A percentile compares a stretch with the other conserved stretches of the same genome.
Conservation (phyloP, 1,140 invertebrate genomes). For the Drosophila simulans region DNA sequence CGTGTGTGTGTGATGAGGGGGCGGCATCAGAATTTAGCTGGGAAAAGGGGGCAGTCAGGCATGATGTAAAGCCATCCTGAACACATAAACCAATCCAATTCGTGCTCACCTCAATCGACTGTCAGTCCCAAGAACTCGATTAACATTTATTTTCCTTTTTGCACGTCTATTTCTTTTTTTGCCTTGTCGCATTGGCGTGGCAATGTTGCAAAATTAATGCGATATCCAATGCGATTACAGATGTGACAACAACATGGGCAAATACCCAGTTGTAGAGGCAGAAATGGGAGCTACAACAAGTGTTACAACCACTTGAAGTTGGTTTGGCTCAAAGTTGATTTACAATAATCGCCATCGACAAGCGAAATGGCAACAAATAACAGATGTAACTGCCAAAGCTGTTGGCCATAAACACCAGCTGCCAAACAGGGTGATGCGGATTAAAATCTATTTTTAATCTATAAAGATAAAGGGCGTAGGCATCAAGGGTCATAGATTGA, state of each 20-base stretch:
- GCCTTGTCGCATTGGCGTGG: slow-evolving; percentile 30
- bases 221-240: slow-evolving; percentile 54
- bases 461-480: not conserved
- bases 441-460: not conserved
- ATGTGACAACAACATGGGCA: slow-evolving; percentile 21
- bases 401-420: slow-evolving; percentile 45
- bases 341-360: slow-evolving; percentile 62
- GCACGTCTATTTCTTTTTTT: slow-evolving; percentile 1
- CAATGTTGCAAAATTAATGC: slow-evolving; percentile 67
- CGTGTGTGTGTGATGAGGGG: too few species aligned
- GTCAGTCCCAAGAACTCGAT: slow-evolving; percentile 42
- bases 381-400: slow-evolving; percentile 37
- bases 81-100: slow-evolving; percentile 35
- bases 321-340: slow-evolving; percentile 54
- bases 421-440: slow-evolving; percentile 28
- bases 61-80: slow-evolving; percentile 3
- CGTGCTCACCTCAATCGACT: slow-evolving; percentile 37
- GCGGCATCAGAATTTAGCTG: not conserved
- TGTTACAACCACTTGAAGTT: slow-evolving; percentile 33
- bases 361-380: slow-evolving; percentile 29
- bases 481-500: not conserved
- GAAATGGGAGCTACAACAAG: slow-evolving; percentile 22
- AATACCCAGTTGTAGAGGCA: not conserved
- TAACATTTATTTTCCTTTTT: slow-evolving; percentile 40
- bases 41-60: not conserved